Percentiles rank a stretch among this genome's conserved stretches.
These are phyloP conservation scores for Novumbra hubbsi DNA, from an alignment of 2,797 vertebrate species.

Conservation along the genomic window DNA sequence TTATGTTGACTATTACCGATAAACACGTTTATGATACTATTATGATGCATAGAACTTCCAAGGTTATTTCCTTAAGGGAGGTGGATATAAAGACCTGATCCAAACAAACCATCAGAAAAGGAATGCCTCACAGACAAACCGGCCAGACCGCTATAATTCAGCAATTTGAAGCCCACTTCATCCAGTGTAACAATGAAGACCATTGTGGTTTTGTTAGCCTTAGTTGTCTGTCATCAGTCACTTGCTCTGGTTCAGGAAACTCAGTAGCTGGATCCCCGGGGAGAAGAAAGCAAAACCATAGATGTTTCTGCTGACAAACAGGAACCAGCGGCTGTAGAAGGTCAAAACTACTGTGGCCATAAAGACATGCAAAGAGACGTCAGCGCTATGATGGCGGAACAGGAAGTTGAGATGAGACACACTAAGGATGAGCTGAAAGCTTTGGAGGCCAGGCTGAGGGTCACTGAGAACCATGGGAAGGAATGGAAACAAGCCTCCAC, in stretches of 20 bases:
- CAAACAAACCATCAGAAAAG: background rate
- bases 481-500: slow-evolving; percentile 17
- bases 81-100: background rate
- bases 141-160: background rate
- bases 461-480: slow-evolving; percentile 29
- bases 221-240: slow-evolving; percentile 9
- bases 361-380: background rate
- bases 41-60: background rate
- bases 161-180: background rate
- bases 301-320: background rate
- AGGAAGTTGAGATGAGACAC: background rate
- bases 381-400: background rate
- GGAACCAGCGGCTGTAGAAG: background rate
- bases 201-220: background rate
- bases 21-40: background rate
- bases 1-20: background rate
- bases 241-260: background rate
- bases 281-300: background rate
- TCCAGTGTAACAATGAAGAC: slow-evolving; percentile 29
- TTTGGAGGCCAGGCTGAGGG: slow-evolving; percentile 22
- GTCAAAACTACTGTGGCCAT: background rate
- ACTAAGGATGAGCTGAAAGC: slow-evolving; percentile 1
- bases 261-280: background rate
- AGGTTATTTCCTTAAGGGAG: background rate
- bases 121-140: slow-evolving; percentile 2